Evolutionary conservation across 2,888 invertebrate species (phyloP).

Genomic region (Diarsia brunnea): DNA sequence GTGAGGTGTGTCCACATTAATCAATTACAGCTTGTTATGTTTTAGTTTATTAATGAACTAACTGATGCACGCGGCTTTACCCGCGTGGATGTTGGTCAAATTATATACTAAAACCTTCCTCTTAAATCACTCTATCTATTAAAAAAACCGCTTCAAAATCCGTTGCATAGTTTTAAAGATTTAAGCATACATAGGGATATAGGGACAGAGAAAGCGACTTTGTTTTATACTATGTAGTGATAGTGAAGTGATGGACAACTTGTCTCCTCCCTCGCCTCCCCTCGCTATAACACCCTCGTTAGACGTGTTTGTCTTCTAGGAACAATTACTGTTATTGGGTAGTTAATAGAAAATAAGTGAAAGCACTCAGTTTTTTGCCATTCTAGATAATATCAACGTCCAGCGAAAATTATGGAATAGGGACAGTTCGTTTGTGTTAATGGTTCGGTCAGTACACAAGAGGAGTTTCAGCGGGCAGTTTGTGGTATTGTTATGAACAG

Average conservation of each 20-base stretch:
- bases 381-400: constrained; percentile 29
- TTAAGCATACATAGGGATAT: no score
- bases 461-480: neutral
- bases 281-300: constrained; percentile 2
- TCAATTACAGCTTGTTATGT: constrained; percentile 52
- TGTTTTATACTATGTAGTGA: no score
- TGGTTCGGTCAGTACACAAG: constrained; percentile 14
- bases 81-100: no score
- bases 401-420: constrained; percentile 12
- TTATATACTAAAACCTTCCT: no score
- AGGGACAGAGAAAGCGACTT: no score
- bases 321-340: constrained; percentile 40
- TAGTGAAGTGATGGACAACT: neutral
- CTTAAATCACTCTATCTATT: no score
- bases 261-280: neutral
- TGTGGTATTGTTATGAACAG: constrained; percentile 15
- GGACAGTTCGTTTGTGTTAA: constrained; percentile 44
- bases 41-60: constrained; percentile 34
- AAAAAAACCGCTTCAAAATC: no score
- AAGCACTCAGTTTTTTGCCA: constrained; percentile 17
- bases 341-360: constrained; percentile 12
- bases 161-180: no score
- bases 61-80: no score
- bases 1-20: constrained; percentile 37
- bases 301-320: constrained; percentile 13